Evolutionary conservation across 2,888 invertebrate genomes (phyloP).

Genomic region (Trimorus sp.): DNA sequence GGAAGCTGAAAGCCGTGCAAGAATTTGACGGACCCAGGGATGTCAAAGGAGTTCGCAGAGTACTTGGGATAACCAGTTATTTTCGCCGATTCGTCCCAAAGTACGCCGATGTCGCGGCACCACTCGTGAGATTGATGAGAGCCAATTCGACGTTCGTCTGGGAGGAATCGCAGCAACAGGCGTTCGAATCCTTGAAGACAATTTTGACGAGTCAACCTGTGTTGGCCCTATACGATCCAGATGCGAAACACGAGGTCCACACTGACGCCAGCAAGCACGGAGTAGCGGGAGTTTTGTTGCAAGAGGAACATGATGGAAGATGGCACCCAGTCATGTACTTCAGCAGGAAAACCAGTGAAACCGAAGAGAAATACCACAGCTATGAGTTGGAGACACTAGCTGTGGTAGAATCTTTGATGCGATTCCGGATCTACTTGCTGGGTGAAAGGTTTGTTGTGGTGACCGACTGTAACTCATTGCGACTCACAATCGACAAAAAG

Average conservation of each 20-base stretch:
- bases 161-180: background rate
- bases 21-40: constrained; percentile 46
- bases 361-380: too few species aligned
- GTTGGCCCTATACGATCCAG: background rate
- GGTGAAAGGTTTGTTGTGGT: too few species aligned
- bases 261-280: too few species aligned
- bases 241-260: background rate
- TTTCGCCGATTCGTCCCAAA: constrained; percentile 65
- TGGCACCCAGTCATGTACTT: too few species aligned
- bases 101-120: constrained; percentile 42
- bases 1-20: constrained; percentile 55
- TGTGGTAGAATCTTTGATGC: too few species aligned
- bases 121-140: background rate
- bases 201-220: constrained; percentile 15
- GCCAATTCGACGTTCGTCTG: background rate
- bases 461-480: too few species aligned
- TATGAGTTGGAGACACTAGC: too few species aligned
- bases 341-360: too few species aligned
- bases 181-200: constrained; percentile 6
- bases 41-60: constrained; percentile 57
- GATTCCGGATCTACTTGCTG: too few species aligned
- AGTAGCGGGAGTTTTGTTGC: too few species aligned
- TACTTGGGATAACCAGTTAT: constrained; percentile 66
- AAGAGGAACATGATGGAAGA: too few species aligned
- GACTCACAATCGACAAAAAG: too few species aligned